Evolutionary conservation across 2,888 invertebrate species (phyloP), one percentile per base, ranked within the genome.

Genomic region (Boloria selene): DNA sequence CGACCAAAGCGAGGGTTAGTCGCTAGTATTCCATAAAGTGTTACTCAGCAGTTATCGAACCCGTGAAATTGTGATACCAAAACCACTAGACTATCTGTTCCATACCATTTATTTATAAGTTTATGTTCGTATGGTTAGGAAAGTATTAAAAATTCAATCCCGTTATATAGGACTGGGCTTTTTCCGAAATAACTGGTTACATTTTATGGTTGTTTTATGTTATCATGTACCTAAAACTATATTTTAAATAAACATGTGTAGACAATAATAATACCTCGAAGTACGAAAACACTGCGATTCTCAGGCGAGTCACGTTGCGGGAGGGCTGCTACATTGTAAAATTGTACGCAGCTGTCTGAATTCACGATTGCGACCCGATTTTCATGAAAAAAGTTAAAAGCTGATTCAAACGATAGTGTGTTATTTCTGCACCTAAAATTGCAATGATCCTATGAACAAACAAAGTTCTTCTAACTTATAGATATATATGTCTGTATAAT

Each of bases 291-390:
- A 64, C 60, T 65, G 68, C 70, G 68, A 79, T 86, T 82, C 79
- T 76, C 71, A 81, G 69, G 65, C 82, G 26, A 70, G 85, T 82
- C 89, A 88, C 88, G 87, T 86, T 73, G 58, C 67, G 50, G 69
- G 73, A 74, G 79, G 82, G 80, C 75, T 79, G 79, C 77, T 74
- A 74, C 78, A 77, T 74, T 81, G 82, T 86, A 83, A 87, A 87
- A 87, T 82, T 84, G 79, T 80, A 87, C 86, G 81, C 85, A 86
- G 83, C 85, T 83, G 80, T 75, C 74, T 77, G 75, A 75, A 75
- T 76, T 74, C 74, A 75, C 74, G 75, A 78, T 75, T 74, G 76
- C 76, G 78, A 78, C 79, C 80, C 77, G 80, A 80, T 83, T 84
- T 76, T 71, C 69, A 73, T 71, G 72, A 66, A 79, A 80, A 76